Conservation (phyloP, 2,113 vertebrate genomes). For the Burhinus oedicnemus region DNA sequence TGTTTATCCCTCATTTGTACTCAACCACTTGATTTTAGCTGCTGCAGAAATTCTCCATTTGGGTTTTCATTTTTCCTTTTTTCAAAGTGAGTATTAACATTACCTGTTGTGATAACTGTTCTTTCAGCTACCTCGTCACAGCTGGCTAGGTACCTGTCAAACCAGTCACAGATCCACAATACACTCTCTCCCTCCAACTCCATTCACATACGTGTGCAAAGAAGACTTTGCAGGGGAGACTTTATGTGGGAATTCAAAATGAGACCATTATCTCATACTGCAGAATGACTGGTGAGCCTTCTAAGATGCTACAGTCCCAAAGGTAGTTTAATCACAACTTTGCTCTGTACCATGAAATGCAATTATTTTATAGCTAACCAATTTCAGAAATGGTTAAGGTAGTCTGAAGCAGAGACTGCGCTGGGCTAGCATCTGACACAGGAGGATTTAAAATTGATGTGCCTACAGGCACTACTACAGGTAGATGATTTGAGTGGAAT, state of each 20-base stretch:
- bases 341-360: neutral
- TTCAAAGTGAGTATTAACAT: neutral
- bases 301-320: neutral
- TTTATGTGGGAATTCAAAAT: neutral
- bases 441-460: neutral
- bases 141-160: neutral
- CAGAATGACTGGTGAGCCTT: neutral
- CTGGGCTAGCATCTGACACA: neutral
- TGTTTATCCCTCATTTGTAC: neutral
- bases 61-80: neutral
- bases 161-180: neutral
- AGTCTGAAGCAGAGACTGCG: neutral
- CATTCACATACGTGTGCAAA: neutral
- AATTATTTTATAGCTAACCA: conserved; percentile 22
- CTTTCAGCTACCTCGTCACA: neutral
- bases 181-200: neutral
- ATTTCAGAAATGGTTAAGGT: neutral
- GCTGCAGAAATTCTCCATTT: neutral
- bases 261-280: neutral
- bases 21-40: neutral
- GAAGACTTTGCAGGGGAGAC: neutral
- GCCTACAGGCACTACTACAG: neutral
- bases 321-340: neutral
- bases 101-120: neutral
- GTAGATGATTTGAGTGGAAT: neutral